Percentiles rank a stretch among this genome's conserved stretches.
These are phyloP conservation scores for Characodon lateralis DNA, from an alignment of 2,797 vertebrate species.

Conservation along the genomic window DNA sequence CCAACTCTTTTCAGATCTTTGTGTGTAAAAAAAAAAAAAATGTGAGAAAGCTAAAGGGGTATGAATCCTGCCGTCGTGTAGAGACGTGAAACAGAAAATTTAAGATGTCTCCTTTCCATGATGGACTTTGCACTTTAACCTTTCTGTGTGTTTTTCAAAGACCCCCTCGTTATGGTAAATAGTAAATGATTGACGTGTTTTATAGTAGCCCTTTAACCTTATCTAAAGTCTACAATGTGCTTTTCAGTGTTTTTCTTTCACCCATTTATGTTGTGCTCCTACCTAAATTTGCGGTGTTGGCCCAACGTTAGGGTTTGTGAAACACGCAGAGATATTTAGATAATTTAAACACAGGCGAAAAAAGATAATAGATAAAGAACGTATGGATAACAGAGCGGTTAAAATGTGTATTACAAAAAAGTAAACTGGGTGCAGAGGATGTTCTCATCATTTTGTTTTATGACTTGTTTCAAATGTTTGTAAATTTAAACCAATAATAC, in stretches of 20 bases:
- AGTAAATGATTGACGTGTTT: slow-evolving; percentile 8
- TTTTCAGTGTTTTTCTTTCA: slow-evolving; percentile 3
- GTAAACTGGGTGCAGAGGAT: not conserved
- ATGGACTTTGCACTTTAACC: slow-evolving; percentile 2
- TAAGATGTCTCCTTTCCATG: not conserved
- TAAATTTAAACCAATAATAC: not conserved
- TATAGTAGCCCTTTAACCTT: slow-evolving; percentile 4
- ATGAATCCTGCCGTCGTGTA: not conserved
- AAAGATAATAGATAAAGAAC: too few relatives aligned
- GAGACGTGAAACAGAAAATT: not conserved
- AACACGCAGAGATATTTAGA: too few relatives aligned
- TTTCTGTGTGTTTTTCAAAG: not conserved
- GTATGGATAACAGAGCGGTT: too few relatives aligned
- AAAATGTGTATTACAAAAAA: not conserved
- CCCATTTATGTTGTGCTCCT: not conserved
- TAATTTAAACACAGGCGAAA: too few relatives aligned
- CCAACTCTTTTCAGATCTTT: too few relatives aligned
- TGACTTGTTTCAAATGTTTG: not conserved
- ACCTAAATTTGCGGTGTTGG: not conserved
- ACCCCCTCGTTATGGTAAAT: not conserved
- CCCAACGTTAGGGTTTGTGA: not conserved
- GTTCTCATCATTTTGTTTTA: not conserved
- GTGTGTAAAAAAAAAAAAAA: not conserved
- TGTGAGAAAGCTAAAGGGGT: not conserved
- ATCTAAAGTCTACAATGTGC: not conserved